Conservation (phyloP, 2,113 vertebrate genomes). For the Eubucco bourcierii region DNA sequence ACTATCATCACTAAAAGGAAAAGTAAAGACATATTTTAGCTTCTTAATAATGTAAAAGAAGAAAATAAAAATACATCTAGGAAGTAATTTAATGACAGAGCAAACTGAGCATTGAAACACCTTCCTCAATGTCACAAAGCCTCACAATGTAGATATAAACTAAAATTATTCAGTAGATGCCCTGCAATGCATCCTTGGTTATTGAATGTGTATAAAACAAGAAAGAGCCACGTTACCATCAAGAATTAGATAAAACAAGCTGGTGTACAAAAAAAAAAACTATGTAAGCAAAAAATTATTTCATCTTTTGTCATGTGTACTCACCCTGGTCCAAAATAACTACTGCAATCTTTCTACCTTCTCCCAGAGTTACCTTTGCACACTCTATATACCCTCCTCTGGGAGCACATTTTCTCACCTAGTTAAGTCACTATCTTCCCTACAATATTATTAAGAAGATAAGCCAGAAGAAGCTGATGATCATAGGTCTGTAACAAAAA, state of each 20-base stretch:
- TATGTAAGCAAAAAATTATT: background rate
- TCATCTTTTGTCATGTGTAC: accelerated
- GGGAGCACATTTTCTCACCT: background rate
- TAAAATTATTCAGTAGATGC: background rate
- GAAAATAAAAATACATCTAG: background rate
- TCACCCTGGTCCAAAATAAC: background rate
- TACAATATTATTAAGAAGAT: background rate
- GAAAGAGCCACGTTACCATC: background rate
- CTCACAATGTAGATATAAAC: background rate
- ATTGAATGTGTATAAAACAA: background rate
- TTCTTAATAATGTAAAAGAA: background rate
- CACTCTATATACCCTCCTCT: background rate
- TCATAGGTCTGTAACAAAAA: background rate
- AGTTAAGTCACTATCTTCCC: background rate
- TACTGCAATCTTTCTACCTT: background rate
- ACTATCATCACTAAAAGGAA: background rate
- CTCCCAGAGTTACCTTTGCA: background rate
- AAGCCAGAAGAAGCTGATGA: background rate
- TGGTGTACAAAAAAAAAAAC: background rate
- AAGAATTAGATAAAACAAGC: background rate
- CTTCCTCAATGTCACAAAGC: background rate
- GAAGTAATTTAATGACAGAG: background rate
- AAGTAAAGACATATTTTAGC: background rate
- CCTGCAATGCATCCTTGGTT: background rate
- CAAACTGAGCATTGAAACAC: background rate